Evolutionary conservation across 2,888 invertebrate genomes (phyloP).

Genomic region (Cryptocephalus moraei): DNA sequence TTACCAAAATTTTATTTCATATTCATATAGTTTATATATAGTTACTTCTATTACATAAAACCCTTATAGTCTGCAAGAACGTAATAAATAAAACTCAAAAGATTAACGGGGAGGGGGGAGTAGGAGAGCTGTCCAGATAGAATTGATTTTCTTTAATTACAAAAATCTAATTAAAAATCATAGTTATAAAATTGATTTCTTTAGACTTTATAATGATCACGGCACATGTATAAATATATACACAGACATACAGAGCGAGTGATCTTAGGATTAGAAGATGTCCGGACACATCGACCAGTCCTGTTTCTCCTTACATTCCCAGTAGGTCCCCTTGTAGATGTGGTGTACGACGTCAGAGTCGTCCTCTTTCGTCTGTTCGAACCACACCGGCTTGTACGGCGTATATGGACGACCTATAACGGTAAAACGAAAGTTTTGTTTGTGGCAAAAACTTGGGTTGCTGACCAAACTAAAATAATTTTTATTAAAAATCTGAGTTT

Average conservation of each 20-base stretch:
- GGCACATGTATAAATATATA: slow-evolving; percentile 2
- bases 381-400: slow-evolving; percentile 80
- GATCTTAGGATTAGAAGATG: slow-evolving; percentile 54
- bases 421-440: too few species aligned
- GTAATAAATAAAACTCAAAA: neutral
- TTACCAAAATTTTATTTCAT: neutral
- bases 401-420: slow-evolving; percentile 49
- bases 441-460: too few species aligned
- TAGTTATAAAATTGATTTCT: neutral
- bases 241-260: slow-evolving; percentile 2
- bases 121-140: too few species aligned
- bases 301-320: slow-evolving; percentile 78
- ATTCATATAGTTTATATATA: neutral
- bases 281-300: slow-evolving; percentile 90
- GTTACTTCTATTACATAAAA: neutral
- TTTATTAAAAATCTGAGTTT: too few species aligned
- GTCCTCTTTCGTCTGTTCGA: slow-evolving; percentile 70
- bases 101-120: too few species aligned
- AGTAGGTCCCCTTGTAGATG: slow-evolving; percentile 81
- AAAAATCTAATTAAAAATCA: neutral
- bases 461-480: too few species aligned
- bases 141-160: too few species aligned
- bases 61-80: neutral
- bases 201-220: neutral
- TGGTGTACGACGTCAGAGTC: slow-evolving; percentile 69